Evolutionary conservation across 2,888 invertebrate genomes (phyloP), one percentile per base, ranked within the genome.

Genomic region (Lepidochitona cinerea): DNA sequence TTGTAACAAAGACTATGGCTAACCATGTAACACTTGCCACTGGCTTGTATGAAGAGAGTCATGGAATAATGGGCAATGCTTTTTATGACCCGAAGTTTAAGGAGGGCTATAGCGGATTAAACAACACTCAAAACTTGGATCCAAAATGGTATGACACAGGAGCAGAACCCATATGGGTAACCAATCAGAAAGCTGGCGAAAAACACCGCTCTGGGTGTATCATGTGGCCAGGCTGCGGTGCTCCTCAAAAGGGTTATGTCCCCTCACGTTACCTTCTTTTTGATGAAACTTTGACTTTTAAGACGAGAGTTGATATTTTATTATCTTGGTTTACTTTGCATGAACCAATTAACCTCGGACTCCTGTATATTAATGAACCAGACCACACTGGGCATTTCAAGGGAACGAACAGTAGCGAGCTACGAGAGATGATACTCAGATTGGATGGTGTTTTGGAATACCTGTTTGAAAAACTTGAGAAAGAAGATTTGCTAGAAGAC

Each of bases 21-120:
- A 95, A 95, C 90, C 95, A 95, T 89, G 94, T 94, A 84, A 92
- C 94, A 0, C 93, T 95, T 71, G 94, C 93, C 0, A 95, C 91
- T 6, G 90, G 90, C 32, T 68, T 87, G 23, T 94, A 93, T 85
- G 92, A 93, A 0, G 94, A 94, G 87, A 92, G 90, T 23, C 95
- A 95, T 89, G 95, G 95, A 0, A 93, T 95, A 37, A 88, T 94
- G 1, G 94, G 93, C 12, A 95, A 94, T 86, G 84, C 85, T 36
- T 92, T 93, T 81, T 94, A 92, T 84, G 94, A 94, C 86, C 91
- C 92, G 86, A 37, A 83, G 59, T 78, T 87, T 77, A 84, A 87
- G 52, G 82, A 86, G 70, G 81, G 75, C 0, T 86, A 85, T 54
- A 36, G 70, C 14, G 59, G 76, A 1, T 37, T 36, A 29, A 72